Evolutionary conservation across 2,888 invertebrate genomes (phyloP), one percentile per base, ranked within the genome.

Genomic region (Auanema sp.): DNA sequence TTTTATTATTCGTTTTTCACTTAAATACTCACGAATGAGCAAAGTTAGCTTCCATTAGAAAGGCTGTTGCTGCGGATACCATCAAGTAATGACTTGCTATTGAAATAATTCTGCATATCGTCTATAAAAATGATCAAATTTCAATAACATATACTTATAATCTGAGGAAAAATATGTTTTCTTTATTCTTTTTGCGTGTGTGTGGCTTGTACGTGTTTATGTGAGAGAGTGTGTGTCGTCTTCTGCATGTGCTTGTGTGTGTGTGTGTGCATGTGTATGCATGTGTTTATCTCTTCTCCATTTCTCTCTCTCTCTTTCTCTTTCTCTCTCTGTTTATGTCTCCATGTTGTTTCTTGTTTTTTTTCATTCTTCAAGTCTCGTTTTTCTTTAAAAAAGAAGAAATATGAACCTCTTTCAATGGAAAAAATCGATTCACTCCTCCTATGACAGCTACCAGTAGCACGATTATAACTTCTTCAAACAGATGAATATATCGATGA

Each of bases 401-500:
- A 18, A 44, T 53, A 40, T 44, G 52, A n/a, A 21, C 16, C 21
- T 47, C 47, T 16, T 16, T 47, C 21, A 47, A 47, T 47, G 16
- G 16, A 18, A 47, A 47, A 18, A 47, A 47, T 47, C 18, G 47
- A 21, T 16, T 47, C 3, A 16, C 47, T 47, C 47, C 47, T 47
- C 21, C 47, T 47, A 16, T 18, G 47, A 72, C 67, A 52, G 51
- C 61, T 10, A 74, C 24, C 21, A 69, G 59, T 2, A 76, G 49
- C 0, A 71, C 53, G 25, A 74, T 70, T 4, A 76, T 73, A 0
- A 64, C 62, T 61, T 76, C 76, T 56, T 76, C 73, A 44, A 58
- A 66, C 10, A 76, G 53, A 44, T 76, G 76, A 8, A 76, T 69
- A n/a, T 54, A 65, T 49, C 76, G 59, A 33, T 76, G 76, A 47